Conservation (phyloP, 2,888 invertebrate species). For the Chesias legatella region DNA sequence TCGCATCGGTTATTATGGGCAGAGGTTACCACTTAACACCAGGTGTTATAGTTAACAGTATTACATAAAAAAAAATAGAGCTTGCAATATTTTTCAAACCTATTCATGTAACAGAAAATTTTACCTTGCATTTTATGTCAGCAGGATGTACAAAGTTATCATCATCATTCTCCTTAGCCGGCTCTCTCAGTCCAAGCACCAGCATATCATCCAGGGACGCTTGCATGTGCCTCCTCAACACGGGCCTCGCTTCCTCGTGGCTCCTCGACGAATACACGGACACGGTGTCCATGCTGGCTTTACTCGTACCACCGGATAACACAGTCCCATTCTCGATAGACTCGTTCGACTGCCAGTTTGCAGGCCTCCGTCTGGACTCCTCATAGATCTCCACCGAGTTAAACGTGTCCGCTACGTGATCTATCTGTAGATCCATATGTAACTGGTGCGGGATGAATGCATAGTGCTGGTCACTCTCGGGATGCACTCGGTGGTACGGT, state of each 20-base stretch:
- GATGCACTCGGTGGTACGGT: conserved; percentile 69
- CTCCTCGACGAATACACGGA: conserved; percentile 81
- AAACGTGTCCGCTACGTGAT: conserved; percentile 57
- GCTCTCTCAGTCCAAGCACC: conserved; percentile 62
- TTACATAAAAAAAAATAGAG: too few species aligned
- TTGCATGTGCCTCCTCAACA: conserved; percentile 56
- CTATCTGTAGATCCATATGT: conserved; percentile 55
- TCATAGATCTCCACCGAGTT: conserved; percentile 71
- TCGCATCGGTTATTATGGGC: too few species aligned
- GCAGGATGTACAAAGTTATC: conserved; percentile 70
- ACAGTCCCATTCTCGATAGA: conserved; percentile 81
- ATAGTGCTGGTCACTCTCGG: conserved; percentile 67
- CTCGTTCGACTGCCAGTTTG: conserved; percentile 58
- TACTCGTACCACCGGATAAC: conserved; percentile 56
- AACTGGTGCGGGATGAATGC: conserved; percentile 57
- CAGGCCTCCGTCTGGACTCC: conserved; percentile 47
- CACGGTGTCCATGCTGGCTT: conserved; percentile 75
- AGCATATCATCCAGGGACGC: conserved; percentile 82
- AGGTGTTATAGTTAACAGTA: too few species aligned
- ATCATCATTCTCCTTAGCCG: conserved; percentile 48
- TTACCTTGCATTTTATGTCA: conserved; percentile 65
- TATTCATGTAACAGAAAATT: not conserved
- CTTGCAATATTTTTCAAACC: too few species aligned
- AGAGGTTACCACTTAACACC: too few species aligned
- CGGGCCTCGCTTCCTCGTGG: conserved; percentile 69